Percentiles rank a stretch among this genome's conserved stretches.
Evolutionary conservation across 2,113 vertebrate genomes (phyloP).

Genomic region (Lepidothrix coronata): DNA sequence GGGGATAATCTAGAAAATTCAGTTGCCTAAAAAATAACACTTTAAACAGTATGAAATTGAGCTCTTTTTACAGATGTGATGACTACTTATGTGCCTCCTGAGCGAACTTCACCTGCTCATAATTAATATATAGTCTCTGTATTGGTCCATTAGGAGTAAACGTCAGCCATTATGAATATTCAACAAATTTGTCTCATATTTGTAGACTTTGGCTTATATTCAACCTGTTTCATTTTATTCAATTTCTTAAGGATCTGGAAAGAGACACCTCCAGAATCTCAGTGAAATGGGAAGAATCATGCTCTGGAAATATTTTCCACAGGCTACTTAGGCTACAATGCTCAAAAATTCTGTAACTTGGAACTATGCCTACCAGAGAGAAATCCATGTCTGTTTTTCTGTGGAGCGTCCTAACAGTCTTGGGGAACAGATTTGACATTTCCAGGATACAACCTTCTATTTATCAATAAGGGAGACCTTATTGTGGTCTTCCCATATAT

Average conservation of each 20-base stretch:
- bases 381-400: background rate
- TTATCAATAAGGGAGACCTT: background rate
- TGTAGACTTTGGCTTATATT: background rate
- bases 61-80: background rate
- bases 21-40: background rate
- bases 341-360: background rate
- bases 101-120: background rate
- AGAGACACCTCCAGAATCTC: background rate
- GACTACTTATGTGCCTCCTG: background rate
- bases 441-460: background rate
- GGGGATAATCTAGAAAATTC: background rate
- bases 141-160: background rate
- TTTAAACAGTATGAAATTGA: background rate
- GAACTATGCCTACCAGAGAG: background rate
- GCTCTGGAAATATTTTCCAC: background rate
- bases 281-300: background rate
- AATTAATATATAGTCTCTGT: background rate
- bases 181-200: background rate
- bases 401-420: background rate
- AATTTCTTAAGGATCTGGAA: background rate
- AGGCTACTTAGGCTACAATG: background rate
- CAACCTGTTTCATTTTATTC: background rate
- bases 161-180: background rate
- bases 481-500: background rate
- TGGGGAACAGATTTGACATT: background rate